A percentile compares a stretch with the other conserved stretches of the same genome.
Evolutionary conservation across 1,140 invertebrate genomes (phyloP).

Genomic region (Atopsyche davidsoni): DNA sequence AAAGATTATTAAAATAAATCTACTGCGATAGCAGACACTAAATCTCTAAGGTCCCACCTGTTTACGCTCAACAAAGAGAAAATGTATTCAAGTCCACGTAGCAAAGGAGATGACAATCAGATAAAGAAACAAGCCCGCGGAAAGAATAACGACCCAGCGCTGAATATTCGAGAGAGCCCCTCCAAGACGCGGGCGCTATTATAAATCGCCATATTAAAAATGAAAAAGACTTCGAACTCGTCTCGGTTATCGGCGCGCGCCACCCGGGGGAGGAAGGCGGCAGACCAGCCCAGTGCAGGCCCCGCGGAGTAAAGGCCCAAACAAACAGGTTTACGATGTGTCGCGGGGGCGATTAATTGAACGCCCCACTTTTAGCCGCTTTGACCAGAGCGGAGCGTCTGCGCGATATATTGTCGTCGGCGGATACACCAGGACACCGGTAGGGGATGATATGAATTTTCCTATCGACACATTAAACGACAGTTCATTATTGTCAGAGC

Average conservation of each 20-base stretch:
- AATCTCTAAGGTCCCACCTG: too few species aligned
- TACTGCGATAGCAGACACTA: too few species aligned
- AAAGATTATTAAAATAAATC: too few species aligned
- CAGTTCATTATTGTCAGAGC: too few species aligned
- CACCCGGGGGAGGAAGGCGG: conserved; percentile 3
- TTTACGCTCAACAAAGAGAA: too few species aligned
- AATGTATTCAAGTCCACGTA: neutral
- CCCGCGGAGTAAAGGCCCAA: conserved; percentile 19
- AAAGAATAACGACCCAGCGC: conserved; percentile 4
- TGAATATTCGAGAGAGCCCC: neutral
- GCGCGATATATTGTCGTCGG: too few species aligned
- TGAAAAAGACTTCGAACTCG: conserved; percentile 19
- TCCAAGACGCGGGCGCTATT: conserved; percentile 7
- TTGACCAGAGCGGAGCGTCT: too few species aligned
- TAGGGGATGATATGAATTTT: too few species aligned
- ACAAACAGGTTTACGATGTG: conserved; percentile 19
- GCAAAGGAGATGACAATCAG: neutral
- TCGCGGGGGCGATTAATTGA: conserved; percentile 17
- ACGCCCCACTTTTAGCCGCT: too few species aligned
- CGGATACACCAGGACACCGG: too few species aligned
- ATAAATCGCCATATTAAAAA: conserved; percentile 15
- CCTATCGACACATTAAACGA: too few species aligned
- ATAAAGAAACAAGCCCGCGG: conserved; percentile 8
- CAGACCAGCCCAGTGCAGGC: conserved; percentile 1
- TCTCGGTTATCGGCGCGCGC: conserved; percentile 11